Conservation (phyloP, 2,797 vertebrate species). For the Sphaeramia orbicularis region DNA sequence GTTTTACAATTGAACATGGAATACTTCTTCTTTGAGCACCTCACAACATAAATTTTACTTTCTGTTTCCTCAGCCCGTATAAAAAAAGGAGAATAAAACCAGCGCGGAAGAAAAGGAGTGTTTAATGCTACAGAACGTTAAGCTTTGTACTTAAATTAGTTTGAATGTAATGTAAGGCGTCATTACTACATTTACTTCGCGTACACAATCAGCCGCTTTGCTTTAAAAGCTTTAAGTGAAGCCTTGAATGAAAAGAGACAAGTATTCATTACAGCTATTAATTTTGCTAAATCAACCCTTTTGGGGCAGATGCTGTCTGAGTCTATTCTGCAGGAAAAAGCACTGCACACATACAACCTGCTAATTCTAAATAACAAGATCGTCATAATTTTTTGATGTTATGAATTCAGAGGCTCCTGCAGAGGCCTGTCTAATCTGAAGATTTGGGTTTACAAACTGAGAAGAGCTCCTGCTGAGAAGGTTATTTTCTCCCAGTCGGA, state of each 20-base stretch:
- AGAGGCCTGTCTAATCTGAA: not conserved
- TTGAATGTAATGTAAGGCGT: too few species aligned
- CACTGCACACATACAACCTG: conserved; percentile 3
- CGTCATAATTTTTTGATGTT: conserved; percentile 3
- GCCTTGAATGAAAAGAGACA: conserved; percentile 1
- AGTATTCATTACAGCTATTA: not conserved
- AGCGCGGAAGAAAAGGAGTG: not conserved
- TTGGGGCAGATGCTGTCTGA: not conserved
- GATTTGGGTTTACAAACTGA: conserved; percentile 15
- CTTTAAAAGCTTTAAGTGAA: too few species aligned
- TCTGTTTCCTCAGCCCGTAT: conserved; percentile 20
- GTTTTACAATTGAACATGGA: conserved; percentile 51
- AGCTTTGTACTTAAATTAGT: too few species aligned
- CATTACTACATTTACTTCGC: not conserved
- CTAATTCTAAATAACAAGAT: conserved; percentile 11
- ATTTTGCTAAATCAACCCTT: conserved; percentile 10
- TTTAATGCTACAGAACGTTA: conserved; percentile 1
- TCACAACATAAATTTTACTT: conserved; percentile 31
- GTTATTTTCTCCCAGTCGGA: conserved; percentile 13
- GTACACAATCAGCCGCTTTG: too few species aligned
- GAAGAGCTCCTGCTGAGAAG: conserved; percentile 20
- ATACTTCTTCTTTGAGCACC: conserved; percentile 38
- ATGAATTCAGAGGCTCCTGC: not conserved
- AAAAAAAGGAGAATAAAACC: not conserved
- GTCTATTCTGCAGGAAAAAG: not conserved